Evolutionary conservation across 1,140 invertebrate genomes (phyloP), one percentile per base, ranked within the genome.

Genomic region (Atopsyche davidsoni): DNA sequence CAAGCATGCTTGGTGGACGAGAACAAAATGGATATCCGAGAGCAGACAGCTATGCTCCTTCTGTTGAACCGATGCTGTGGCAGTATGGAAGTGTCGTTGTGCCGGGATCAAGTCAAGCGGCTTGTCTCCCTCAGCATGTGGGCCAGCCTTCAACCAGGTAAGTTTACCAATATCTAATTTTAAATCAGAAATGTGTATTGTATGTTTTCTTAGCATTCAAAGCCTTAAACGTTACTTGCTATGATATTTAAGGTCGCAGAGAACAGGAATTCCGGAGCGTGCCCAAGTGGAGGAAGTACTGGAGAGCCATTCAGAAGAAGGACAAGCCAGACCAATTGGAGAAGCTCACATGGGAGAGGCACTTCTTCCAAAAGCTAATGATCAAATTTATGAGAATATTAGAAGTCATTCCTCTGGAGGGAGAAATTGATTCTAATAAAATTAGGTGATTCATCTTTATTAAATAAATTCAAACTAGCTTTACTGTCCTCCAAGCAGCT

Each of bases 61-160:
- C 97, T 98, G 67, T 70, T 99, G 0, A 95, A 94, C 66, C 92
- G 98, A 66, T 93, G 92, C 64, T 96, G 98, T 57, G 97, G 96
- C 61, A 96, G 92, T 59, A 89, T 97, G 87, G 95, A 98, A 75
- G 86, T 96, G 17, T 86, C 88, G 56, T 65, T 99, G 6, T 92
- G 98, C 35, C 70, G 96, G 24, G 87, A 94, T 60, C 89, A 96
- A 72, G 86, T 96, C 2, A 94, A 96, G 65, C 77, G 85, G 53
- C 73, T 98, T 16, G 91, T 98, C 0, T 96, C 93, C 0, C 75
- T 98, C 0, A 86, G 92, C 4, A 96, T 94, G 76, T 98, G 96
- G 94, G 78, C 83, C 16, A 94, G 89, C 60, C 72, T 99, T 11
- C 85, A 95, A 61, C 83, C 82, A 76, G 75, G 88, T 81, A 66